Evolutionary conservation across 2,888 invertebrate species (phyloP).

Genomic region (Nesidiocoris tenuis): DNA sequence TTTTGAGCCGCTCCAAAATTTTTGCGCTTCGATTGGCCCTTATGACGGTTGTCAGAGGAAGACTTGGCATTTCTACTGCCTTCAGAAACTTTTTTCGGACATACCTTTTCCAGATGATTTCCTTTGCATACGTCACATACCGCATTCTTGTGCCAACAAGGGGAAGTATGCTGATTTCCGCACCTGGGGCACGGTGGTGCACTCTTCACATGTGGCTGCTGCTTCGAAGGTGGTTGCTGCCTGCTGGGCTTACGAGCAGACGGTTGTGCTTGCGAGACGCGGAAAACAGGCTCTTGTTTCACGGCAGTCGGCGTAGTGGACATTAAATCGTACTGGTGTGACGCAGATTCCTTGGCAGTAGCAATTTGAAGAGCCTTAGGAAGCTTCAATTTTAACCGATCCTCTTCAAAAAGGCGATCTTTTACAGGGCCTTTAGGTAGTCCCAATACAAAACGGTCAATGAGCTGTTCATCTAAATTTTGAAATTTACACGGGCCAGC

Average conservation of each 20-base stretch:
- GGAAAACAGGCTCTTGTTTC: neutral
- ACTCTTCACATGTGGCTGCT: no score
- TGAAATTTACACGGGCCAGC: neutral
- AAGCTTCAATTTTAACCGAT: neutral
- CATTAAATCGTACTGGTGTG: slow-evolving; percentile 14
- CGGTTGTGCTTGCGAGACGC: neutral
- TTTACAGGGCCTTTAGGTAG: neutral
- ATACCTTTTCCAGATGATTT: neutral
- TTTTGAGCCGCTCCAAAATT: neutral
- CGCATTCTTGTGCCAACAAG: neutral
- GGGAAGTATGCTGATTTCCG: neutral
- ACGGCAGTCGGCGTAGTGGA: no score
- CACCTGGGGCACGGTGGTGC: neutral
- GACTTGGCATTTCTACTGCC: neutral
- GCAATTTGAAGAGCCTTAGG: neutral
- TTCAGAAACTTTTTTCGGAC: neutral
- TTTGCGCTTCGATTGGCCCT: neutral
- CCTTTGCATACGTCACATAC: neutral
- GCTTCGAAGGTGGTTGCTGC: neutral
- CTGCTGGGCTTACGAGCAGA: neutral
- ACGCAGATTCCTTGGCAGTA: slow-evolving; percentile 3
- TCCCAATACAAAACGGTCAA: slow-evolving; percentile 6
- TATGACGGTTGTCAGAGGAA: no score
- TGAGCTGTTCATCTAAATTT: neutral
- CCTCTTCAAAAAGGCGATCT: slow-evolving; percentile 19